Evolutionary conservation across 2,113 vertebrate genomes (phyloP).

Genomic region (Ophthalmolycus amberensis): DNA sequence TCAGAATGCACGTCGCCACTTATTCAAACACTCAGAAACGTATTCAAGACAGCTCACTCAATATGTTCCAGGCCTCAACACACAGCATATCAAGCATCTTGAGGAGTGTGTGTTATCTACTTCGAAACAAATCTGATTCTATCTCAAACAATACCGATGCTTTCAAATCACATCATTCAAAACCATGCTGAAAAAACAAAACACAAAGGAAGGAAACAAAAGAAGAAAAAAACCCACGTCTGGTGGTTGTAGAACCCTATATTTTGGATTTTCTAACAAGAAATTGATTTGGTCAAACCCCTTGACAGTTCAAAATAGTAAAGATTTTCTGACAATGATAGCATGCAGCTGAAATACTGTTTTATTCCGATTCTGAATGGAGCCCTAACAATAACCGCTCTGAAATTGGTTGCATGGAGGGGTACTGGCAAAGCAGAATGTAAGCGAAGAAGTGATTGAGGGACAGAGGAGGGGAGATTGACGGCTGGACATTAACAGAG

Average conservation of each 20-base stretch:
- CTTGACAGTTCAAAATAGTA: conserved; percentile 25
- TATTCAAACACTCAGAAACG: conserved; percentile 21
- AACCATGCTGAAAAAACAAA: not conserved
- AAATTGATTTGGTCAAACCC: conserved; percentile 20
- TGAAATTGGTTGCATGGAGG: not conserved
- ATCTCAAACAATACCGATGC: conserved; percentile 13
- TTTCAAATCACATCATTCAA: conserved; percentile 36
- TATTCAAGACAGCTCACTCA: conserved; percentile 33
- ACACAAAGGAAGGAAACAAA: not conserved
- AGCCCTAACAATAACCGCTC: conserved; percentile 10
- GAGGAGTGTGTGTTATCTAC: conserved; percentile 21
- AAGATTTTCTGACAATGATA: conserved; percentile 30
- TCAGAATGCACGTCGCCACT: conserved; percentile 17
- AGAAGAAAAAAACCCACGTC: not conserved
- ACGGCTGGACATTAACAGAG: conserved; percentile 35
- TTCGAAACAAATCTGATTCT: conserved; percentile 34
- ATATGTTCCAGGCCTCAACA: conserved; percentile 32
- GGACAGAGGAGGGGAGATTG: conserved; percentile 49
- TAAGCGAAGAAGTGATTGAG: conserved; percentile 42
- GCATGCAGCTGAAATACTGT: conserved; percentile 23
- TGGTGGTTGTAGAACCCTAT: not conserved
- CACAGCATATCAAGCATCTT: conserved; percentile 6
- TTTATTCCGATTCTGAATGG: conserved; percentile 27
- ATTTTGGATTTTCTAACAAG: conserved; percentile 16
- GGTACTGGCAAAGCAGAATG: conserved; percentile 9